These are phyloP conservation scores for Limnephilus rhombicus DNA, from an alignment of 2,888 invertebrate species.

Conservation along the genomic window DNA sequence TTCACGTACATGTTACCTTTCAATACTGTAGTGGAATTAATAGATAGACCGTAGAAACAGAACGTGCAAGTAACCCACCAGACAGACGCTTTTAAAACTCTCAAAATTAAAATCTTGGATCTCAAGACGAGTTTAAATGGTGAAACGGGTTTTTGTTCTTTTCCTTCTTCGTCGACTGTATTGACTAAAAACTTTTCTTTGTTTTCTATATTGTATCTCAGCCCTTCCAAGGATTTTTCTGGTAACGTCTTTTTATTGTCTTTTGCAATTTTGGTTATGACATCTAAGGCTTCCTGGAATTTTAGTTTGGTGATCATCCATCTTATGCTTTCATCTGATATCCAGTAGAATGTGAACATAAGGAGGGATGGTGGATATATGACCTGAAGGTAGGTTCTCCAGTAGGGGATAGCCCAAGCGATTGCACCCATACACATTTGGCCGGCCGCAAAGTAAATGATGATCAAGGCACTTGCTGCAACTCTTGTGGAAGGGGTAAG, in stretches of 20 bases:
- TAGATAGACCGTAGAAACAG: constrained; percentile 88
- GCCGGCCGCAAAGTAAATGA: constrained; percentile 75
- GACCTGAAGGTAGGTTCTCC: constrained; percentile 80
- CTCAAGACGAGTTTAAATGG: constrained; percentile 75
- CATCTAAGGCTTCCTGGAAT: constrained; percentile 80
- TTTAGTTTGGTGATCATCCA: constrained; percentile 86
- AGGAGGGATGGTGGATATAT: constrained; percentile 82
- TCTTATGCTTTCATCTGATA: constrained; percentile 82
- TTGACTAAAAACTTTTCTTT: constrained; percentile 69
- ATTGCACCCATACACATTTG: constrained; percentile 80
- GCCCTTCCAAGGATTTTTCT: constrained; percentile 72
- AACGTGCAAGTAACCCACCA: constrained; percentile 89
- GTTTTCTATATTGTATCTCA: constrained; percentile 67
- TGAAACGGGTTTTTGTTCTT: constrained; percentile 67
- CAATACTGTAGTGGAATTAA: constrained; percentile 81
- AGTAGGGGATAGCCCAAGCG: constrained; percentile 82
- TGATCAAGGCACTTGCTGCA: constrained; percentile 50
- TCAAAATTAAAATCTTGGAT: constrained; percentile 77
- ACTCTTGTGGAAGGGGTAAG: constrained; percentile 61
- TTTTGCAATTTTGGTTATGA: constrained; percentile 81
- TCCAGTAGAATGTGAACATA: constrained; percentile 80
- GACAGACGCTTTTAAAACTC: constrained; percentile 82
- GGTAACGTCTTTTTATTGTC: constrained; percentile 78
- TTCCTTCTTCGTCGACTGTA: constrained; percentile 62
- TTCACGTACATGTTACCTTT: constrained; percentile 87